These are phyloP conservation scores for Clarias macrocephalus DNA, from an alignment of 2,113 vertebrate species.

Conservation along the genomic window DNA sequence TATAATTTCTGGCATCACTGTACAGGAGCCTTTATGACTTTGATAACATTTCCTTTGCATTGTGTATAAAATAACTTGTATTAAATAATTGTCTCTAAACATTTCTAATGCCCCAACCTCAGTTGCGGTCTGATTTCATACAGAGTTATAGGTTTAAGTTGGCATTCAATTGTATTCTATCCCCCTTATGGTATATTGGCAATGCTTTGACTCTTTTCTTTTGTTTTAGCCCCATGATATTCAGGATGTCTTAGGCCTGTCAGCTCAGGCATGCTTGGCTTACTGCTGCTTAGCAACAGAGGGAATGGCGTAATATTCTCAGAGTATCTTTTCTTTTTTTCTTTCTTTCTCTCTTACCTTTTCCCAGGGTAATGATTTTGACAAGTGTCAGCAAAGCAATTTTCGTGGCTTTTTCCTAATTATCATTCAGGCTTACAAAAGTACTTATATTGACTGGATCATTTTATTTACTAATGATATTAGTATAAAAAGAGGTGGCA, in stretches of 20 bases:
- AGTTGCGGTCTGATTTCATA: neutral
- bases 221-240: slow-evolving; percentile 35
- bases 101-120: neutral
- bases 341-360: slow-evolving; percentile 11
- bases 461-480: slow-evolving; percentile 6
- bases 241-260: slow-evolving; percentile 44
- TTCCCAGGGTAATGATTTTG: slow-evolving; percentile 14
- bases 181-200: neutral
- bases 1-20: neutral
- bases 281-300: slow-evolving; percentile 62
- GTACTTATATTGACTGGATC: neutral
- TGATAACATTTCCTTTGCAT: neutral
- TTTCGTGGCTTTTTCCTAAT: neutral
- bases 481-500: no score
- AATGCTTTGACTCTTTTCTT: slow-evolving; percentile 3
- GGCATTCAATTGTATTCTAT: neutral
- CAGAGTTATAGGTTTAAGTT: neutral
- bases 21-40: neutral
- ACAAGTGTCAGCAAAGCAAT: slow-evolving; percentile 11
- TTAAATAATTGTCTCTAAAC: neutral
- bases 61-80: neutral
- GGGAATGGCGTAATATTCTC: slow-evolving; percentile 37
- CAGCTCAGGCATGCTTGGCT: slow-evolving; percentile 48
- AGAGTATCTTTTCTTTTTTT: slow-evolving; percentile 25
- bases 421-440: slow-evolving; percentile 6